These are phyloP conservation scores for Chrysoperla carnea DNA, from an alignment of 1,140 invertebrate species.

Conservation along the genomic window DNA sequence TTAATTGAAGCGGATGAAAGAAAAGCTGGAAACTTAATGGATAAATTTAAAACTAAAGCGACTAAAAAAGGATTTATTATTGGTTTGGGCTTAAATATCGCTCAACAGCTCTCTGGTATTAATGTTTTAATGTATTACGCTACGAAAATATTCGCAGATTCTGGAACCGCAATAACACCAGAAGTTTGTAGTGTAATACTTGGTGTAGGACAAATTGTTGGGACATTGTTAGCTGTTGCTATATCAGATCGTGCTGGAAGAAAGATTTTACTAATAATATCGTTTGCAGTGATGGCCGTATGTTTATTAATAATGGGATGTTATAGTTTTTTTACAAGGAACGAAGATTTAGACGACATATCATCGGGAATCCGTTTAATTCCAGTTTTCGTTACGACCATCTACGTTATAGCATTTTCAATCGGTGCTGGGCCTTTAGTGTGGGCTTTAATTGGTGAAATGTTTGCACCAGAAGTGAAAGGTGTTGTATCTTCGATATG, in stretches of 20 bases:
- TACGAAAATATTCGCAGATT: conserved; percentile 19
- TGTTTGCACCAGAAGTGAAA: conserved; percentile 45
- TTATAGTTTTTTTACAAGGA: conserved; percentile 40
- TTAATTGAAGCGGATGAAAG: conserved; percentile 20
- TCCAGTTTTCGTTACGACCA: conserved; percentile 3
- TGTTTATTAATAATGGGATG: conserved; percentile 41
- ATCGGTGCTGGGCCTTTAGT: conserved; percentile 40
- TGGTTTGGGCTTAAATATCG: conserved; percentile 39
- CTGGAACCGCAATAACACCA: conserved; percentile 26
- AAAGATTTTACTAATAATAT: conserved; percentile 44
- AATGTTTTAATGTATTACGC: conserved; percentile 39
- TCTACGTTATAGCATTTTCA: conserved; percentile 8
- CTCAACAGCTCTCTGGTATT: conserved; percentile 43
- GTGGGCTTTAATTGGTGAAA: conserved; percentile 45
- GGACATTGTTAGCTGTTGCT: conserved; percentile 36
- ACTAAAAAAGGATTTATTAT: conserved; percentile 32
- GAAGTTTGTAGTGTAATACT: conserved; percentile 44
- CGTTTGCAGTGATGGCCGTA: conserved; percentile 37
- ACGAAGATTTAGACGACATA: conserved; percentile 23
- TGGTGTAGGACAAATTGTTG: conserved; percentile 47
- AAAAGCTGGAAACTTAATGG: conserved; percentile 16
- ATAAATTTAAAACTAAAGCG: conserved; percentile 22
- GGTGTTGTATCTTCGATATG: conserved; percentile 40
- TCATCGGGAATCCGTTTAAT: conserved; percentile 15
- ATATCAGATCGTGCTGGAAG: conserved; percentile 47